Percentiles rank a stretch among this genome's conserved stretches.
phyloP scores from a whole-genome alignment of 2,888 invertebrate genomes.

The Drosophila cognata region DNA sequence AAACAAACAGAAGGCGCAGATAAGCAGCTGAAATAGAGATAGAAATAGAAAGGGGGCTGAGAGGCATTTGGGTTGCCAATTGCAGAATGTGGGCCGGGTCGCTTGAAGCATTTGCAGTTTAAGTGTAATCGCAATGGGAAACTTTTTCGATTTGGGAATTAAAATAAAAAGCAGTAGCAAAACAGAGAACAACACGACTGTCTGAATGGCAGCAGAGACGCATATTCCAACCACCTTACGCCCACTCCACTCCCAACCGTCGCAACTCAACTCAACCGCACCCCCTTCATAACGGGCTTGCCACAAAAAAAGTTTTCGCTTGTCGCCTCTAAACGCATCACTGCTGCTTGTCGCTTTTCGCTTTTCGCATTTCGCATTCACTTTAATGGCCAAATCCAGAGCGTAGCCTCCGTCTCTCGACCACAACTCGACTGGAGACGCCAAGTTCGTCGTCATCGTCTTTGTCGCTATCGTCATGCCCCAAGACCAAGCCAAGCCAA shows the following conservation, averaged over 20 bases:
- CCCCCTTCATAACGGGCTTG: constrained; percentile 8
- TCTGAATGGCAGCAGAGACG: neutral
- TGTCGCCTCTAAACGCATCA: constrained; percentile 64
- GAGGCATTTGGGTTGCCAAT: constrained; percentile 9
- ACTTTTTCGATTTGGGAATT: constrained; percentile 81
- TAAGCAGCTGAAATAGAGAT: neutral
- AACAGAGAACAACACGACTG: constrained; percentile 5
- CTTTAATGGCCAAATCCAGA: constrained; percentile 64
- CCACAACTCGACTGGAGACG: neutral
- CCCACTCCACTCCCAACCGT: neutral
- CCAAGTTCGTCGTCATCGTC: constrained; percentile 2
- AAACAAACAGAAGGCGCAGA: neutral
- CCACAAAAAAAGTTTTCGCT: constrained; percentile 46
- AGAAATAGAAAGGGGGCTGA: neutral
- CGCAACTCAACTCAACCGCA: neutral
- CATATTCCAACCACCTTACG: neutral
- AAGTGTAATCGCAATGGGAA: constrained; percentile 72
- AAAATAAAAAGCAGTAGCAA: constrained; percentile 65
- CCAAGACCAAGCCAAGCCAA: neutral
- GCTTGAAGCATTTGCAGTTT: constrained; percentile 74
- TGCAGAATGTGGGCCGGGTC: constrained; percentile 14
- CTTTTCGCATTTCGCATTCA: constrained; percentile 36
- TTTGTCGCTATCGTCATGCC: constrained; percentile 1
- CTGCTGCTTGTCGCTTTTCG: constrained; percentile 49
- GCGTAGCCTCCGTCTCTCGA: constrained; percentile 39